Conservation (phyloP, 92 coral and sea anemone species). For the Parazoanthus darwini region DNA sequence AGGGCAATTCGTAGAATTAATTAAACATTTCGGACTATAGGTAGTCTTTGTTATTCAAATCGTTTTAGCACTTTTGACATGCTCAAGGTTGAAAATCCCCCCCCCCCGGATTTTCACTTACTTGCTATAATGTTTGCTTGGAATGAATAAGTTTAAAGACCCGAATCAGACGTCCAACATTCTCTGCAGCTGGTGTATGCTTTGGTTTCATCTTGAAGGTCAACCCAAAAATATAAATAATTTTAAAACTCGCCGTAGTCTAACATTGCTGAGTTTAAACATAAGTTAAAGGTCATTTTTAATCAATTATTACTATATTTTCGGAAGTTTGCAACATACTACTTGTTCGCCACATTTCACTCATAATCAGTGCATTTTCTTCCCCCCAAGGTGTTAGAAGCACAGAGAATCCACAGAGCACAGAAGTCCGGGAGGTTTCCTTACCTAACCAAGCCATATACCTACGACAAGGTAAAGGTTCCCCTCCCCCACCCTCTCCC, state of each 20-base stretch:
- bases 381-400: constrained; percentile 84
- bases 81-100: too few relatives aligned
- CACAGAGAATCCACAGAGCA: constrained; percentile 94
- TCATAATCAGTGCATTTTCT: neutral
- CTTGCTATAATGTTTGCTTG: neutral
- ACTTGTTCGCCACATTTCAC: neutral
- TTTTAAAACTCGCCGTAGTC: too few relatives aligned
- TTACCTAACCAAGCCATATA: constrained; percentile 86
- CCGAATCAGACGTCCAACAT: too few relatives aligned
- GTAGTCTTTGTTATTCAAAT: neutral
- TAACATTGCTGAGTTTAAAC: too few relatives aligned
- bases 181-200: neutral
- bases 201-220: too few relatives aligned
- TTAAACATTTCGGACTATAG: neutral
- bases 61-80: too few relatives aligned
- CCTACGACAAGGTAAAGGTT: constrained; percentile 86
- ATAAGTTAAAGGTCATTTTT: too few relatives aligned
- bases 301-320: too few relatives aligned
- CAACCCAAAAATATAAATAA: too few relatives aligned
- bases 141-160: too few relatives aligned
- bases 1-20: too few relatives aligned
- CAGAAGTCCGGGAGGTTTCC: constrained; percentile 96
- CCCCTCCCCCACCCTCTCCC: neutral
- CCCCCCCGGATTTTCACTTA: too few relatives aligned
- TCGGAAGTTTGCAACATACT: neutral